These are phyloP conservation scores for Oenanthe oenanthe DNA, from an alignment of 2,113 vertebrate genomes.

Conservation along the genomic window DNA sequence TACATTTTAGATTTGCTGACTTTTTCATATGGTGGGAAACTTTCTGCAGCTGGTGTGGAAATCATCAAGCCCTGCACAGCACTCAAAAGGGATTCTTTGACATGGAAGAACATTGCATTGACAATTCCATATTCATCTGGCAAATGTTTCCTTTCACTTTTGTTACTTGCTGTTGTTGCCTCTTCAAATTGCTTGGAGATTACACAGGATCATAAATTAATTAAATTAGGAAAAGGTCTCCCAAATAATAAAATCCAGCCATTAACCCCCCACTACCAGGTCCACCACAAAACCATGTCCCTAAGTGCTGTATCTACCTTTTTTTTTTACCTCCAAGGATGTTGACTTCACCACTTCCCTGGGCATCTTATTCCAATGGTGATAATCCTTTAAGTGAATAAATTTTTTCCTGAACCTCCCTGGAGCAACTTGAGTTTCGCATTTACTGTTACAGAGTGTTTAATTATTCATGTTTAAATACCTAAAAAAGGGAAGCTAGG, in stretches of 20 bases:
- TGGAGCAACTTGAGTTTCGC: neutral
- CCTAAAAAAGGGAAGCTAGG: neutral
- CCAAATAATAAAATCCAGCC: too few relatives aligned
- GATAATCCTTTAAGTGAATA: neutral
- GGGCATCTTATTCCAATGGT: neutral
- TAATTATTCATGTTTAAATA: neutral
- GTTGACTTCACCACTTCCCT: neutral
- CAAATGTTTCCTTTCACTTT: neutral
- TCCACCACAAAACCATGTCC: neutral
- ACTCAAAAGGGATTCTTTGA: neutral
- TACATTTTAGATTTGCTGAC: slow-evolving; percentile 5
- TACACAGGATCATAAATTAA: neutral
- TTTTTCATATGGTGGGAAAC: neutral
- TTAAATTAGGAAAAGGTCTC: neutral
- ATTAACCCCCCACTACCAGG: neutral
- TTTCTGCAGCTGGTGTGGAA: neutral
- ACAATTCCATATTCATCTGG: neutral
- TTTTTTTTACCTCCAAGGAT: neutral
- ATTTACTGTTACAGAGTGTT: fast-evolving
- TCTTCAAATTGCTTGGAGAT: neutral
- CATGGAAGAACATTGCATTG: neutral
- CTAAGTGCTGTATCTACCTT: too few relatives aligned
- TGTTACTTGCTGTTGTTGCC: neutral
- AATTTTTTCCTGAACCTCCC: neutral
- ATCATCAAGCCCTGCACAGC: neutral